Evolutionary conservation across 2,113 vertebrate species (phyloP), one percentile per base, ranked within the genome.

Genomic region (Gorsachius goisagi): DNA sequence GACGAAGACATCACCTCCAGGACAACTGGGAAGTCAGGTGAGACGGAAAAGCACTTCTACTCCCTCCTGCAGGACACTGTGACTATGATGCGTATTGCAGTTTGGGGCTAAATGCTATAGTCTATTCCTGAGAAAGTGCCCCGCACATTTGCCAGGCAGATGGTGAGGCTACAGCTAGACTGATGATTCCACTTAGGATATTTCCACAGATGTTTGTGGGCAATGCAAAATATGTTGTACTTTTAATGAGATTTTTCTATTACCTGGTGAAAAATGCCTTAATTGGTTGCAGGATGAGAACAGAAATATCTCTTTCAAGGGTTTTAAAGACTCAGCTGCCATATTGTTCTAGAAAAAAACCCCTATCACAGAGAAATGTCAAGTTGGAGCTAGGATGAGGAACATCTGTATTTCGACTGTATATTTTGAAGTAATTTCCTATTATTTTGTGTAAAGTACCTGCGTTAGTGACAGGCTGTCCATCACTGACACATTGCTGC

Each of bases 181-280:
- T 56, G 85, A 75, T 32, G 27, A 75, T 78, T 93, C 56, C 39
- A 84, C 53, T 45, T 58, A 72, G 19, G 23, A 50, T 84, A 69
- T 86, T 71, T 86, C 53, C 67, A 83, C 76, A 85, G 76, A 83
- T 92, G 67, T 76, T 95, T 93, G 63, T 73, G 85, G 85, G 68
- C 72, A 94, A 69, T 52, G 85, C 64, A 73, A 93, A 86, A 63
- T 35, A 68, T 72, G 41, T 72, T 90, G 39, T 58, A 68, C 52
- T 89, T 89, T 75, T 81, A 5, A 37, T 32, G 45, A 75, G 20
- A 32, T 72, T 90, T 93, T 84, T 72, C 73, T 74, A 1, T 72
- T 89, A 75, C 10, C 20, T 24, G 47, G 52, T 60, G 68, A 94
- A 90, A 90, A 56, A 19, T 32, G 49, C 49, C 20, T 56, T 53